A percentile compares a stretch with the other conserved stretches of the same genome.
Conservation (phyloP, 2,797 vertebrate genomes). For the Paramormyrops hopkinsi region DNA sequence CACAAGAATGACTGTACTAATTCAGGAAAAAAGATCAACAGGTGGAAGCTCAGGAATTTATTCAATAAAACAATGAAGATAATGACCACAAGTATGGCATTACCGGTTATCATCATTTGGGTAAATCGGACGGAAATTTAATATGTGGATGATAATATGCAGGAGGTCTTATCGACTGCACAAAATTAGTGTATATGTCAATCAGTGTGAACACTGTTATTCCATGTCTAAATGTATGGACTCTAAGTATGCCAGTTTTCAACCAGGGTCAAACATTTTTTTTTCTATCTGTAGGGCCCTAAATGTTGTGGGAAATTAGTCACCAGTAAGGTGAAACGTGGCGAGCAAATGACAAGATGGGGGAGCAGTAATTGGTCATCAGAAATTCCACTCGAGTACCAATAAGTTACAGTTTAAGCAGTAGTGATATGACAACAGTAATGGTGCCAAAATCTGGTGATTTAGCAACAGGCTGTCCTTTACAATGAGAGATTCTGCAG, state of each 20-base stretch:
- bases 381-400: neutral
- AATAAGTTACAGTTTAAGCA: neutral
- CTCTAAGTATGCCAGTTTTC: neutral
- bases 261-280: neutral
- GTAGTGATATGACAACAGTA: neutral
- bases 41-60: neutral
- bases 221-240: neutral
- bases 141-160: neutral
- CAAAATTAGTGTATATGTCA: neutral
- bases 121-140: neutral
- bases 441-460: neutral
- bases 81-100: neutral
- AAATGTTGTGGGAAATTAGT: neutral
- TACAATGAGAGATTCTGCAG: neutral
- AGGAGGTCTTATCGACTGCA: neutral
- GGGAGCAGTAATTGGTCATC: neutral
- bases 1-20: neutral
- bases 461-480: neutral
- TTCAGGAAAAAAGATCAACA: neutral
- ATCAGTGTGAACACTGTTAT: neutral
- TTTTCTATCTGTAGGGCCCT: too few species aligned
- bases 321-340: neutral
- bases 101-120: neutral
- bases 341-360: neutral
- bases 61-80: constrained; percentile 6